These are phyloP conservation scores for Philhelius pedissequus DNA, from an alignment of 2,888 invertebrate genomes.

Conservation along the genomic window DNA sequence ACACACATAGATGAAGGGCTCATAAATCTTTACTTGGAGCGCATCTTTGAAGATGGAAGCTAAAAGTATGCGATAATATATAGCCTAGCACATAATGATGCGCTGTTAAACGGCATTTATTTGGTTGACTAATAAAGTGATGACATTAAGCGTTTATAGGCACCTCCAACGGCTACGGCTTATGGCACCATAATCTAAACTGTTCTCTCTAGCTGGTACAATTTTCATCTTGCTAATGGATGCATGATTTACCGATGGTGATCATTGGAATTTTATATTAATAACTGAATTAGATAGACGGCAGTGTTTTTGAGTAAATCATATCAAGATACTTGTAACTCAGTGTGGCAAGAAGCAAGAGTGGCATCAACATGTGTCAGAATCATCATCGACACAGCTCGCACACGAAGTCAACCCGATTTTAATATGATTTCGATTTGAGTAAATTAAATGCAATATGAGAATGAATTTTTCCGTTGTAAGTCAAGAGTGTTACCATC, in stretches of 20 bases:
- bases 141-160: slow-evolving; percentile 55
- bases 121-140: slow-evolving; percentile 63
- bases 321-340: neutral
- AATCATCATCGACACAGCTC: slow-evolving; percentile 26
- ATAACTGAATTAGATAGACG: slow-evolving; percentile 32
- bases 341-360: slow-evolving; percentile 27
- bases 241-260: slow-evolving; percentile 53
- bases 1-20: slow-evolving; percentile 26
- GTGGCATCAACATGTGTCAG: slow-evolving; percentile 60
- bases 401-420: slow-evolving; percentile 50
- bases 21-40: slow-evolving; percentile 47
- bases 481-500: neutral
- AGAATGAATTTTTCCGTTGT: neutral
- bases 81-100: slow-evolving; percentile 32
- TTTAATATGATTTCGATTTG: neutral
- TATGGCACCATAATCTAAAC: too few species aligned
- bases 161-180: neutral
- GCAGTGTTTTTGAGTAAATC: neutral
- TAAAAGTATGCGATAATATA: slow-evolving; percentile 31
- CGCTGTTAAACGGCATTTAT: slow-evolving; percentile 45
- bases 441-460: slow-evolving; percentile 1
- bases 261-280: slow-evolving; percentile 59
- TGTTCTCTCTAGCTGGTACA: neutral
- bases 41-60: slow-evolving; percentile 22
- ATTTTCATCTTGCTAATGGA: slow-evolving; percentile 45